phyloP scores from a whole-genome alignment of 2,797 vertebrate genomes.

The Danio choprae region DNA sequence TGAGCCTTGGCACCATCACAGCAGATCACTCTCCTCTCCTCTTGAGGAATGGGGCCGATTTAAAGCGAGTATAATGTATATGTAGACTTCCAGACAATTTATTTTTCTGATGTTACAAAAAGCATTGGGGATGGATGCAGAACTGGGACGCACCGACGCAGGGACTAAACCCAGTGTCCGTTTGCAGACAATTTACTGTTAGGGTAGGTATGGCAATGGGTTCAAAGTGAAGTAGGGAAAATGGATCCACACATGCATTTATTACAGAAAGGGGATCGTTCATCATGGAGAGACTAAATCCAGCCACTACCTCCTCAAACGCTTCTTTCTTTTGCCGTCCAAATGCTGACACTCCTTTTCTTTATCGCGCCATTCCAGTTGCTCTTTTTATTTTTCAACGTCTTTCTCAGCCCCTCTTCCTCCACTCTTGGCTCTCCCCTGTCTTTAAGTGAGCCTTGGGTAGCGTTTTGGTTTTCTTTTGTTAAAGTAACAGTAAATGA shows the following conservation, averaged over 20 bases:
- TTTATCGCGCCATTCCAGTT: constrained; percentile 35
- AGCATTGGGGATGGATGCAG: constrained; percentile 46
- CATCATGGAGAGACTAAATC: constrained; percentile 43
- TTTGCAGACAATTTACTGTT: constrained; percentile 56
- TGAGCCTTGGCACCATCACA: constrained; percentile 44
- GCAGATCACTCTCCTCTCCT: constrained; percentile 54
- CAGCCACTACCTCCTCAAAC: constrained; percentile 38
- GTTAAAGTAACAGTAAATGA: constrained; percentile 60
- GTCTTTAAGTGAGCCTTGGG: constrained; percentile 41
- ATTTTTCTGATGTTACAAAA: constrained; percentile 48
- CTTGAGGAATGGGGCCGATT: constrained; percentile 52
- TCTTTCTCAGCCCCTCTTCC: constrained; percentile 14
- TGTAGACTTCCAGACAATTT: constrained; percentile 59
- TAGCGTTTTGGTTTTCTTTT: constrained; percentile 49
- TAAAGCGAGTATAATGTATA: constrained; percentile 58
- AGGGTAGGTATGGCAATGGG: constrained; percentile 31
- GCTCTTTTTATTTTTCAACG: background rate
- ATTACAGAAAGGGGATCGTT: constrained; percentile 40
- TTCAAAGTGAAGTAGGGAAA: constrained; percentile 36
- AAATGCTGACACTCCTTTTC: constrained; percentile 39
- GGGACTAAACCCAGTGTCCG: constrained; percentile 47
- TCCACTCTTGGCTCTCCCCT: constrained; percentile 26
- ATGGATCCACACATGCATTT: constrained; percentile 29
- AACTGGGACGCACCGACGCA: constrained; percentile 33
- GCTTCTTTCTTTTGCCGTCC: constrained; percentile 30